phyloP scores from a whole-genome alignment of 2,797 vertebrate species.

The Oryzias dopingdopingensis region DNA sequence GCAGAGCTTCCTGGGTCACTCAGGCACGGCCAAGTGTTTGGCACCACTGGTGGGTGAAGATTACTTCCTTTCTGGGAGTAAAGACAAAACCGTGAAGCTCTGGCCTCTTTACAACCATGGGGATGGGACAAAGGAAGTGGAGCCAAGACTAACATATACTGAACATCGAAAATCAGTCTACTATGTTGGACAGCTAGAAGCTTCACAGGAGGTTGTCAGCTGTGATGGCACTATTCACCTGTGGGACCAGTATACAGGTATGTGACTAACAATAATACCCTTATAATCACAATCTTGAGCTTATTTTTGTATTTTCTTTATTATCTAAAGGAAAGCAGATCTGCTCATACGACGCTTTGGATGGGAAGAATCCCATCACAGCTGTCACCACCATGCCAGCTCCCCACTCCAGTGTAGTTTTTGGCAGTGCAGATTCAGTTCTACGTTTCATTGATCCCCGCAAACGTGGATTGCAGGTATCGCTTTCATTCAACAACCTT shows the following conservation, averaged over 20 bases:
- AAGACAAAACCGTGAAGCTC: slow-evolving; percentile 93
- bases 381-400: slow-evolving; percentile 92
- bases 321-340: slow-evolving; percentile 85
- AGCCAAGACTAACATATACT: slow-evolving; percentile 82
- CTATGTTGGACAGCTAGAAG: slow-evolving; percentile 90
- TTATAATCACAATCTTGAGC: not conserved
- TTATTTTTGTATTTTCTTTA: not conserved
- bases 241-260: slow-evolving; percentile 97
- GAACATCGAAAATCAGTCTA: slow-evolving; percentile 94
- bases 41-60: slow-evolving; percentile 88
- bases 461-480: slow-evolving; percentile 95
- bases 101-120: slow-evolving; percentile 96
- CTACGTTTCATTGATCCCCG: slow-evolving; percentile 96
- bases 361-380: slow-evolving; percentile 92
- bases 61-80: slow-evolving; percentile 95
- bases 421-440: slow-evolving; percentile 92
- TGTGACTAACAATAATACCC: slow-evolving; percentile 8
- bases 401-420: slow-evolving; percentile 89
- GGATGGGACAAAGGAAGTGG: slow-evolving; percentile 88
- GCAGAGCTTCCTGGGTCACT: slow-evolving; percentile 93
- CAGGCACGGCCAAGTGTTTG: slow-evolving; percentile 88
- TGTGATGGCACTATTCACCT: slow-evolving; percentile 94
- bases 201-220: slow-evolving; percentile 92
- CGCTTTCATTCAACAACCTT: slow-evolving; percentile 15
- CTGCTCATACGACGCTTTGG: slow-evolving; percentile 86